Evolutionary conservation across 2,797 vertebrate species (phyloP).

Genomic region (Gorsachius magnificus): DNA sequence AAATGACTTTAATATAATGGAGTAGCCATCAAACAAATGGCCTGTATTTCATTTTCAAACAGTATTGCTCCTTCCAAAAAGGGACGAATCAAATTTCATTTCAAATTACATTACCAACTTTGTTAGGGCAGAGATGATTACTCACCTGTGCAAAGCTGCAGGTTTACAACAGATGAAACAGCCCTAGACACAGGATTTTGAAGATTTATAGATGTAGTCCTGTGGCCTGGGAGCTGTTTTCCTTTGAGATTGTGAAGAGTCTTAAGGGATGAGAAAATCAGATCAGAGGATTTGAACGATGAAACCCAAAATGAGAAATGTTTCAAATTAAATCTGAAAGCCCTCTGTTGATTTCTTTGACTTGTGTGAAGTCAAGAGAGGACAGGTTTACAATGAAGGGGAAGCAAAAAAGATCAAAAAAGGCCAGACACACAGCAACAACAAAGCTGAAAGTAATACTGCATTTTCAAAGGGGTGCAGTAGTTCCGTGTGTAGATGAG

Average conservation of each 20-base stretch:
- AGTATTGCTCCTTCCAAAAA: constrained; percentile 39
- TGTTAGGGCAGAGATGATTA: constrained; percentile 57
- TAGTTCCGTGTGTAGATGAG: not conserved
- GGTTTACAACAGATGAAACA: constrained; percentile 56
- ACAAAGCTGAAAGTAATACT: not conserved
- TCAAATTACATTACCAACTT: constrained; percentile 51
- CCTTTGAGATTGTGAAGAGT: constrained; percentile 34
- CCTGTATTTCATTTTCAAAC: constrained; percentile 60
- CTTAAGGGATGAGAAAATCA: constrained; percentile 54
- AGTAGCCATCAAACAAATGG: constrained; percentile 38
- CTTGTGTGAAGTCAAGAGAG: constrained; percentile 34
- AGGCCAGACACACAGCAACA: not conserved
- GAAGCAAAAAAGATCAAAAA: not conserved
- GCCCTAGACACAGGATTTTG: constrained; percentile 23
- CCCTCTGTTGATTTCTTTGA: constrained; percentile 25
- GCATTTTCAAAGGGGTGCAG: not conserved
- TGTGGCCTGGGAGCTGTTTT: constrained; percentile 41
- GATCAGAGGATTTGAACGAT: constrained; percentile 43
- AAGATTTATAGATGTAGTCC: constrained; percentile 49
- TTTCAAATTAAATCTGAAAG: constrained; percentile 51
- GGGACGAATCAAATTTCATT: constrained; percentile 58
- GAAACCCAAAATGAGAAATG: constrained; percentile 49
- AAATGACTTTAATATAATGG: not conserved
- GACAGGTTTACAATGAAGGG: not conserved
- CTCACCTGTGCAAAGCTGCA: constrained; percentile 41